Base-by-base conservation (phyloP, 1,140 invertebrate genomes). In the Musca domestica region DNA sequence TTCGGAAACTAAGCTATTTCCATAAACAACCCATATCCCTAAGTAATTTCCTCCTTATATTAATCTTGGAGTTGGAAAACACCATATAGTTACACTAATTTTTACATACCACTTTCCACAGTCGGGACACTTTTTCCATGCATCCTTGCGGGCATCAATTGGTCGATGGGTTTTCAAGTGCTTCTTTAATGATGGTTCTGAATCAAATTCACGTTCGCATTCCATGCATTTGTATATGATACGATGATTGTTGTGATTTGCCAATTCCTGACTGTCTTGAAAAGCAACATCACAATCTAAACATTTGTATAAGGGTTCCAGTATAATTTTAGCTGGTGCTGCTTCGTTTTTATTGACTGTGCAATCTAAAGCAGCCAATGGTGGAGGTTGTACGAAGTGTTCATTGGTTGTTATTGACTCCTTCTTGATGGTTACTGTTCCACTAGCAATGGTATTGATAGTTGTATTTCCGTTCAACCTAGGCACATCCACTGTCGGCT, bases 101-200 rank as follows among this genome's bases (percentile, higher is more conserved):
- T 14, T 14, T 20, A 73, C 82, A 79, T 81, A 85, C 84, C 84
- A 80, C 75, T 85, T 85, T 10, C 84, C 84, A 73, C 84, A 85
- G 66, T 84, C 84, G 0, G 80, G 79, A 72, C 85, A 87, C 66
- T 81, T 78, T 56, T 76, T 78, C 76, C 74, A 78, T 17, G 75
- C 74, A 52, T 81, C 76, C 52, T 81, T 81, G 14, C 76, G 76
- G 0, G 72, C 72, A 66, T 77, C 76, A 12, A 56, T 74, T 9
- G 61, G 34, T n/a, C 76, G 74, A 71, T 81, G 79, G 19, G 74
- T 77, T 56, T 80, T 81, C 1, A 78, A 52, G 56, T 81, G 80
- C 61, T 80, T 78, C 69, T 81, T 81, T 6, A 81, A 70, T 0
- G 74, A 74, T 2, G 73, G 72, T 46, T 77, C 63, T 22, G 74